phyloP scores from a whole-genome alignment of 1,140 invertebrate genomes.

The Drosophila kepulauana region DNA sequence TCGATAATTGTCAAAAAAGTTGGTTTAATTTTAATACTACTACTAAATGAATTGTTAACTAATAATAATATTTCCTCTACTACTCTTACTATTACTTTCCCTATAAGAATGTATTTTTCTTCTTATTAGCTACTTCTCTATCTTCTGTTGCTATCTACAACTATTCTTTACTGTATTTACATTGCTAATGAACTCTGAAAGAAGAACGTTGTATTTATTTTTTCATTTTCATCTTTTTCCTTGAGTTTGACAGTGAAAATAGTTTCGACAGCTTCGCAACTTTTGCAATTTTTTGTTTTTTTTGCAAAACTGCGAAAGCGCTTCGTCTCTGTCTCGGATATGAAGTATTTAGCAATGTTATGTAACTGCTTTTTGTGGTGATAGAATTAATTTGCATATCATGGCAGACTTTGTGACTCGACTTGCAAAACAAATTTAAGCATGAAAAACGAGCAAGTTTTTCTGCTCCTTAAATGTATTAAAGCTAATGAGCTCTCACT shows the following conservation, averaged over 20 bases:
- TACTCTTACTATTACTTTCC: too few relatives aligned
- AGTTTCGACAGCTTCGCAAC: constrained; percentile 9
- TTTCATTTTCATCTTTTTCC: constrained; percentile 11
- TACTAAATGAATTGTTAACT: neutral
- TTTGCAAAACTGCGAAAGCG: neutral
- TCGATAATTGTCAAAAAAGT: too few relatives aligned
- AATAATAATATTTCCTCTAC: neutral
- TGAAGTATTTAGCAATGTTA: neutral
- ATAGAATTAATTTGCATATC: constrained; percentile 8
- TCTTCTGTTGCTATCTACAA: neutral
- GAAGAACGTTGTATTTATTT: constrained; percentile 25
- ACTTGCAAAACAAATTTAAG: neutral
- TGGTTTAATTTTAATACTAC: neutral
- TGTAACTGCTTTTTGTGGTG: constrained; percentile 8
- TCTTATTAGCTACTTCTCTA: neutral
- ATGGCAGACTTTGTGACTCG: constrained; percentile 12
- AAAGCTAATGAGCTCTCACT: constrained; percentile 3
- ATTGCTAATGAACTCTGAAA: constrained; percentile 64
- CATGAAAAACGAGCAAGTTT: neutral
- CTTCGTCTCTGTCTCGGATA: neutral
- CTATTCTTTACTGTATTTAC: neutral
- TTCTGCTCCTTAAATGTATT: constrained; percentile 6
- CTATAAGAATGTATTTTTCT: neutral
- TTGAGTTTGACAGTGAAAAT: constrained; percentile 18
- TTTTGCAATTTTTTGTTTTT: constrained; percentile 3